Percentiles rank a stretch among this genome's conserved stretches.
These are phyloP conservation scores for Aphis gossypii DNA, from an alignment of 1,140 invertebrate species.

Conservation along the genomic window DNA sequence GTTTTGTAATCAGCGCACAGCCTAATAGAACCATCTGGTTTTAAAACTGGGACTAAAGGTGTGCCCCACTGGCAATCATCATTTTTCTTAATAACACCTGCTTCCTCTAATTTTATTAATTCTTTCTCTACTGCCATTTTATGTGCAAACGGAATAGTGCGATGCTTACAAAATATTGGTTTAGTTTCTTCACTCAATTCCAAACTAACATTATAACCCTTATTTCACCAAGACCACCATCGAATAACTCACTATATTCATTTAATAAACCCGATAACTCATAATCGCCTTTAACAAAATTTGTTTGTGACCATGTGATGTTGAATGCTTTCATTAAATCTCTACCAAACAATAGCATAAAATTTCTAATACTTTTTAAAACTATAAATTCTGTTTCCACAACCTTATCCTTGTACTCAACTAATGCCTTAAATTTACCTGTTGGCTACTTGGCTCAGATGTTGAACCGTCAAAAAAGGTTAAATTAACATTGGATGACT, in stretches of 20 bases:
- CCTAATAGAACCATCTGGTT: conserved; percentile 63
- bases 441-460: too few relatives aligned
- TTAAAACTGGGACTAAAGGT: conserved; percentile 64
- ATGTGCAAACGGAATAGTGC: not conserved
- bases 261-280: not conserved
- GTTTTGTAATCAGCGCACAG: conserved; percentile 65
- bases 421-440: not conserved
- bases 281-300: not conserved
- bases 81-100: conserved; percentile 57
- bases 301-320: not conserved
- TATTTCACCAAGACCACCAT: too few relatives aligned
- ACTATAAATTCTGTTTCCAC: not conserved
- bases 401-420: not conserved
- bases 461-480: not conserved
- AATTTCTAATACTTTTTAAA: not conserved
- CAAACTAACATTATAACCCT: too few relatives aligned
- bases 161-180: not conserved
- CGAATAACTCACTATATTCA: not conserved
- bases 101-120: too few relatives aligned
- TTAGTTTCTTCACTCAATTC: too few relatives aligned
- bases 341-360: not conserved
- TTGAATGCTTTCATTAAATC: not conserved
- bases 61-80: conserved; percentile 63
- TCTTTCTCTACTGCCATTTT: not conserved
- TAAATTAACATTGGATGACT: too few relatives aligned